A percentile compares a stretch with the other conserved stretches of the same genome.
These are phyloP conservation scores for Platynereis dumerilii DNA, from an alignment of 2,888 invertebrate genomes.

Conservation along the genomic window DNA sequence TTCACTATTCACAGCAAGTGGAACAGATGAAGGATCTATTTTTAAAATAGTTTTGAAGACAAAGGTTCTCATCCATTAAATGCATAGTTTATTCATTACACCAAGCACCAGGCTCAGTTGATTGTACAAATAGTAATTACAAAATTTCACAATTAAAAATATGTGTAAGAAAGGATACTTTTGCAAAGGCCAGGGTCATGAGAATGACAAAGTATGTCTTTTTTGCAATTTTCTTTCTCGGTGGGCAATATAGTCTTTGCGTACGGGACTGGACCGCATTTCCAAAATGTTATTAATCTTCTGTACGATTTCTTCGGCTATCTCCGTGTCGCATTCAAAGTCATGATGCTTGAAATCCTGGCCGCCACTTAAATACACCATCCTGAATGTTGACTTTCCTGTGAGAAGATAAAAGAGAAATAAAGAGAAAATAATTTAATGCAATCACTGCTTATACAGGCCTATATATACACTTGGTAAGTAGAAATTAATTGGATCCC, in stretches of 20 bases:
- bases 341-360: conserved; percentile 81
- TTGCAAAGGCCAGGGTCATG: not conserved
- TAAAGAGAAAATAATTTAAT: not conserved
- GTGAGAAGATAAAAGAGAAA: conserved; percentile 17
- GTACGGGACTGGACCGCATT: conserved; percentile 77
- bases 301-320: conserved; percentile 82
- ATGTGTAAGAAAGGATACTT: too few species aligned
- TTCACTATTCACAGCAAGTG: too few species aligned
- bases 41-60: too few species aligned
- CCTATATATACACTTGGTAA: too few species aligned
- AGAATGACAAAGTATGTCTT: conserved; percentile 24
- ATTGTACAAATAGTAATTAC: too few species aligned
- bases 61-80: too few species aligned
- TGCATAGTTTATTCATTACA: too few species aligned
- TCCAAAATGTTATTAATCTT: conserved; percentile 88
- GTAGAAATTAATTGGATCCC: too few species aligned
- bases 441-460: too few species aligned
- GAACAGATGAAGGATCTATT: too few species aligned
- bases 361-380: conserved; percentile 68
- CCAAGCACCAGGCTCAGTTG: too few species aligned
- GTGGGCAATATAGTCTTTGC: conserved; percentile 81
- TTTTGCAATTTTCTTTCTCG: conserved; percentile 72
- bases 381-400: conserved; percentile 75
- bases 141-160: too few species aligned
- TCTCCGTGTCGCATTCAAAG: conserved; percentile 81